Evolutionary conservation across 2,888 invertebrate genomes (phyloP).

Genomic region (Taphrorychus bicolor): DNA sequence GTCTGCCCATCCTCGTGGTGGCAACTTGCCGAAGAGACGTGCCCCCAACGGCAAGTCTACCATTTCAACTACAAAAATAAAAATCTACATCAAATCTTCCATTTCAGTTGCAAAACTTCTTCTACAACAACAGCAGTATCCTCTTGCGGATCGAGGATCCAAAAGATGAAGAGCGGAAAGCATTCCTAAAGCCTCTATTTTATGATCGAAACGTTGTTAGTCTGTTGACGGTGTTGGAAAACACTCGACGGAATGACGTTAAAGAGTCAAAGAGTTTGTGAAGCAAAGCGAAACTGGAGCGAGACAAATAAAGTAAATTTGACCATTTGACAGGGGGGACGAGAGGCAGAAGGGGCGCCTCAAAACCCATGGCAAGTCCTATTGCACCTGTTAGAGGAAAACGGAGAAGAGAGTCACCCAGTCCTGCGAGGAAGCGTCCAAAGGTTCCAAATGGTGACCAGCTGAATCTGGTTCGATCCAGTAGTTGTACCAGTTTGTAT

Average conservation of each 20-base stretch:
- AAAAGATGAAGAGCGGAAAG: conserved; percentile 51
- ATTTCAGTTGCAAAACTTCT: conserved; percentile 53
- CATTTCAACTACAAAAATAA: neutral
- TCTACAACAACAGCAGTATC: conserved; percentile 53
- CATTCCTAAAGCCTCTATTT: conserved; percentile 55
- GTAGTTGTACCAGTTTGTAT: conserved; percentile 39
- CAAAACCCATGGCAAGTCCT: neutral
- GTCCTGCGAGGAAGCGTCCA: neutral
- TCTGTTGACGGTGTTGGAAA: conserved; percentile 45
- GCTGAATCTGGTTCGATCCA: conserved; percentile 25
- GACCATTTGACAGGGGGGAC: neutral
- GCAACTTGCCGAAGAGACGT: conserved; percentile 55
- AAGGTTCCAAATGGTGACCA: neutral
- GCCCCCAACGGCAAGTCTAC: conserved; percentile 50
- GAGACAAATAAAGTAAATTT: too few species aligned
- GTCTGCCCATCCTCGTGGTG: conserved; percentile 54
- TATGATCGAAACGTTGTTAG: conserved; percentile 49
- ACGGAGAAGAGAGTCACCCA: neutral
- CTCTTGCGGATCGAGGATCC: conserved; percentile 54
- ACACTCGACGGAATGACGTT: conserved; percentile 4
- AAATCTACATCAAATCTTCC: too few species aligned
- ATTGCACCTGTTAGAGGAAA: neutral
- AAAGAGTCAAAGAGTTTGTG: neutral
- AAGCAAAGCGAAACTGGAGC: too few species aligned
- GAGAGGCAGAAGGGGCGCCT: neutral